Base-by-base conservation (phyloP, 2,888 invertebrate genomes). In the Tricholauxania praeusta region DNA sequence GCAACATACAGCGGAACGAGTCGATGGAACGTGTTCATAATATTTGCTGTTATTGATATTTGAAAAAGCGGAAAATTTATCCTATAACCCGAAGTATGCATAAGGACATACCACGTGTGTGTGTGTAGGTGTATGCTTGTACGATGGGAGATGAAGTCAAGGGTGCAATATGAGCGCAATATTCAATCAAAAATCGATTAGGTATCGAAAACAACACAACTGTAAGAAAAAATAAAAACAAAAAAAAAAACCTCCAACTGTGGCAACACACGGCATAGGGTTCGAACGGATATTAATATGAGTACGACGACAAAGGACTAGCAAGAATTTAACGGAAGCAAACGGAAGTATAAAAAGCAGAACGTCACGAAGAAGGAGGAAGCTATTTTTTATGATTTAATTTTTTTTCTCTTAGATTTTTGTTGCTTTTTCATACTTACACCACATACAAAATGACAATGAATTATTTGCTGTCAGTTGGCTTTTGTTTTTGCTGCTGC, bases 121-220 rank as follows among this genome's bases (percentile, higher is more conserved):
- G 60, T 65, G 60, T 65, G 47, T 51, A 49, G 10, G 17, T 49
- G 55, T 62, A 64, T 74, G 68, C 1, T n/a, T 12, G 63, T 71
- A 53, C 22, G 71, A 72, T 55, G 60, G 22, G 52, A 64, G 53
- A 73, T 14, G 51, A 57, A 52, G 51, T 51, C 5, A 74, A 75
- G 77, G 78, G 78, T 75, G 79, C 72, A 77, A 77, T 76, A 73
- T 78, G 79, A 74, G 80, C 74, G 79, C 81, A 81, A 86, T 86
- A 86, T 86, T 86, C 86, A 86, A 86, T 86, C 86, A 86, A 86
- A 86, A 86, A 86, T 86, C 86, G 86, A 86, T 86, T 86, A 86
- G 83, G 82, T 78, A 79, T 78, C 77, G 77, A 74, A 22, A 70
- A 63, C 52, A 22, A 48, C 47, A 39, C 62, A 28, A 51, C 4